phyloP scores from a whole-genome alignment of 2,888 invertebrate species.

The Flabesymbios commensalis region DNA sequence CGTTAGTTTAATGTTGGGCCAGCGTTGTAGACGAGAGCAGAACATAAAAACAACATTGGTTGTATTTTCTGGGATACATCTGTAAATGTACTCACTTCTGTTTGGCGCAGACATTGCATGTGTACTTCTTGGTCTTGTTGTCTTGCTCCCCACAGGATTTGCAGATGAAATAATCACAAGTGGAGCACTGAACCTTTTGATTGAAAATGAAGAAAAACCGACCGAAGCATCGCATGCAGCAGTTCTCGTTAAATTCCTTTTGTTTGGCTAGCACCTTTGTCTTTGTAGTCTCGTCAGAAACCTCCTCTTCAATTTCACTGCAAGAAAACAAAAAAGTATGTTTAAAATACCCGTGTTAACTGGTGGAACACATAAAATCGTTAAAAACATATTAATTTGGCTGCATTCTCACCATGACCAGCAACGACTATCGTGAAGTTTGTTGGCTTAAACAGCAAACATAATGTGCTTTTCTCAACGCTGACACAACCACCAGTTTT shows the following conservation, averaged over 20 bases:
- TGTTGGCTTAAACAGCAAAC: no score
- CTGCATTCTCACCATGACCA: no score
- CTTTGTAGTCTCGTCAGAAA: slow-evolving; percentile 48
- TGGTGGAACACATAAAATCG: no score
- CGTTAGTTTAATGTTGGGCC: no score
- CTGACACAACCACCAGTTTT: no score
- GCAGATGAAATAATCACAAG: slow-evolving; percentile 56
- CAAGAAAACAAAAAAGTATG: slow-evolving; percentile 9
- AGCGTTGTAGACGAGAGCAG: no score
- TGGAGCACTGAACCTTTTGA: slow-evolving; percentile 48
- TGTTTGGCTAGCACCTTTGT: slow-evolving; percentile 42
- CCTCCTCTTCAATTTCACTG: slow-evolving; percentile 50
- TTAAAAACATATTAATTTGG: no score
- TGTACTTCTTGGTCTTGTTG: slow-evolving; percentile 25
- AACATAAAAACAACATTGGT: neutral
- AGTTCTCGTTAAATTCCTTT: slow-evolving; percentile 50
- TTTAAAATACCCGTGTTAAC: neutral
- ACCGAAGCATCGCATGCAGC: slow-evolving; percentile 50
- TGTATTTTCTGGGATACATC: neutral
- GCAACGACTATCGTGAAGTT: no score
- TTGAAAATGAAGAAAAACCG: slow-evolving; percentile 50
- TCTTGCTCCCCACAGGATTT: slow-evolving; percentile 44
- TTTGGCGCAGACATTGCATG: slow-evolving; percentile 55
- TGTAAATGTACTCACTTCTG: slow-evolving; percentile 56
- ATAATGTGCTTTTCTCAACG: no score